A percentile compares a stretch with the other conserved stretches of the same genome.
phyloP scores from a whole-genome alignment of 2,113 vertebrate genomes.

The Tapirus terrestris region DNA sequence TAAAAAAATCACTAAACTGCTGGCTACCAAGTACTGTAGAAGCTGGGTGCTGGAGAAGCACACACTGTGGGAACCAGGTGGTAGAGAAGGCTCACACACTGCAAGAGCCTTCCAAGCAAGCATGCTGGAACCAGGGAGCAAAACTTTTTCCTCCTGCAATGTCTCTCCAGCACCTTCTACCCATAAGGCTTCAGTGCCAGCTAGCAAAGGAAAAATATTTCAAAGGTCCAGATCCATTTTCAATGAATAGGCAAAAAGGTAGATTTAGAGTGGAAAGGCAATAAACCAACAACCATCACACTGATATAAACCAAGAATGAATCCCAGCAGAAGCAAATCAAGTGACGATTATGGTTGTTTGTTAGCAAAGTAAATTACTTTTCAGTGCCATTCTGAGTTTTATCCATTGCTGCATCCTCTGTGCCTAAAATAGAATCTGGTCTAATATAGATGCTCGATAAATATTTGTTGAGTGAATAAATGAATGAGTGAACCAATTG shows the following conservation, averaged over 20 bases:
- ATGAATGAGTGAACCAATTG: not conserved
- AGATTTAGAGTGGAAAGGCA: not conserved
- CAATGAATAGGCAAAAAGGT: not conserved
- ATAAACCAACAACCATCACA: not conserved
- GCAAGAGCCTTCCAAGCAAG: not conserved
- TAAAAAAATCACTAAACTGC: not conserved
- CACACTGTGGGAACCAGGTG: not conserved
- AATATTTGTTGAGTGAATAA: conserved; percentile 15
- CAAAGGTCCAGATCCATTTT: not conserved
- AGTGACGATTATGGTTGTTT: conserved; percentile 11
- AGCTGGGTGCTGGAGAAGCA: not conserved
- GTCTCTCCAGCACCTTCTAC: not conserved
- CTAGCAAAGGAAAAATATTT: not conserved
- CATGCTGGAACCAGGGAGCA: not conserved
- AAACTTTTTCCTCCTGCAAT: not conserved
- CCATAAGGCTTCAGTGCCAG: not conserved
- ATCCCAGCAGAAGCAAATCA: not conserved
- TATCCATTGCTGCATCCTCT: not conserved
- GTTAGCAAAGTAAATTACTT: not conserved
- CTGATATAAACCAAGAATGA: conserved; percentile 14
- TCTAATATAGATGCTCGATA: not conserved
- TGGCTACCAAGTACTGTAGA: not conserved
- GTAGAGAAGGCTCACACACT: not conserved
- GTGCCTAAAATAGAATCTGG: not conserved
- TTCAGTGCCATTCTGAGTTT: not conserved